Percentiles rank a stretch among this genome's conserved stretches.
Evolutionary conservation across 1,140 invertebrate species (phyloP).

Genomic region (Sycophila sp.): DNA sequence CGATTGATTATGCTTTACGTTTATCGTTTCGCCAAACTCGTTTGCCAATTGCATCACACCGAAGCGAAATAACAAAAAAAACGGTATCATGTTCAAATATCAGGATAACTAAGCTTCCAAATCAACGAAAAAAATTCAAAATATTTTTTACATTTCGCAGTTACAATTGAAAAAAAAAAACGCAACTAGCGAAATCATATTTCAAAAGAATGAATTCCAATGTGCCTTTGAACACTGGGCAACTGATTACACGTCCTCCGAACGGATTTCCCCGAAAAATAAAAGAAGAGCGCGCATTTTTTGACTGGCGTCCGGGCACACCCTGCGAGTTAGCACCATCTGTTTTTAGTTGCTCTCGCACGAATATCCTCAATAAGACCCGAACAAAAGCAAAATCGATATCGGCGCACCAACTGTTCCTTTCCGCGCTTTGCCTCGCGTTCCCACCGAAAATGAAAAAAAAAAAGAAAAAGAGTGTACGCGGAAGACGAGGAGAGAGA

Average conservation of each 20-base stretch:
- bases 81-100: too few species aligned
- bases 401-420: slow-evolving; percentile 33
- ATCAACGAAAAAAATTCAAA: too few species aligned
- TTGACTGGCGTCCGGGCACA: neutral
- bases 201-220: too few species aligned
- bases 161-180: too few species aligned
- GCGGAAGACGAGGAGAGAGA: neutral
- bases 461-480: neutral
- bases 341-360: slow-evolving; percentile 18
- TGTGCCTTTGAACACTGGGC: too few species aligned
- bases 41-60: too few species aligned
- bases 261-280: slow-evolving; percentile 10
- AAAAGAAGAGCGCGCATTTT: neutral
- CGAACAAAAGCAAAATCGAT: slow-evolving; percentile 37
- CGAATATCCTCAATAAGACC: slow-evolving; percentile 34
- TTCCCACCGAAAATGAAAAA: slow-evolving; percentile 4
- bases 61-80: too few species aligned
- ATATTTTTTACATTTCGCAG: too few species aligned
- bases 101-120: too few species aligned
- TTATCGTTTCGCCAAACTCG: too few species aligned
- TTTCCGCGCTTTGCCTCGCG: neutral
- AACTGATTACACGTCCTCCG: neutral
- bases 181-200: too few species aligned
- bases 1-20: too few species aligned
- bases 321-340: slow-evolving; percentile 18